A percentile compares a stretch with the other conserved stretches of the same genome.
Evolutionary conservation across 2,113 vertebrate genomes (phyloP).

Genomic region (Pontoporia blainvillei): DNA sequence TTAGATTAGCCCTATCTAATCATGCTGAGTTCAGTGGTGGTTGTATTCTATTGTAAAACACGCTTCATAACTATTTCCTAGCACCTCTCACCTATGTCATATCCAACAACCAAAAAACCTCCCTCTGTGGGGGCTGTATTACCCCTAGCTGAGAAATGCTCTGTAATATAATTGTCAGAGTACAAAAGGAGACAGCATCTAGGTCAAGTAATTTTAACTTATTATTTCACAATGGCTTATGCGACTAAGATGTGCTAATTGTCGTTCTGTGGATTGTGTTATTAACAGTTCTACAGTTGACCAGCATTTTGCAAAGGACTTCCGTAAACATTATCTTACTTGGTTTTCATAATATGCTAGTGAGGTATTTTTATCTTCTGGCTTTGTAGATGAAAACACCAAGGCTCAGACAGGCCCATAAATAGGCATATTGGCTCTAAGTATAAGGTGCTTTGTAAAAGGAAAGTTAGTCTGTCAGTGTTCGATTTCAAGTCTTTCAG

Average conservation of each 20-base stretch:
- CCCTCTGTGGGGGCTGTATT: neutral
- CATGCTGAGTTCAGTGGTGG: neutral
- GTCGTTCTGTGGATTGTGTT: neutral
- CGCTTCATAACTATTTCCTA: neutral
- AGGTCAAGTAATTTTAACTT: neutral
- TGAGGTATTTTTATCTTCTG: neutral
- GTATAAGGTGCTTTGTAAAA: neutral
- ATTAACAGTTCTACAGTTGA: neutral
- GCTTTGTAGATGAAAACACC: neutral
- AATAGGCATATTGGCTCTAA: neutral
- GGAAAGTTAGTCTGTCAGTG: neutral
- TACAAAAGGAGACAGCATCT: neutral
- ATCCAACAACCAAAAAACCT: neutral
- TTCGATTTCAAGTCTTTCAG: slow-evolving; percentile 1
- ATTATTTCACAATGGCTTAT: neutral
- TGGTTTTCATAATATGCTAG: neutral
- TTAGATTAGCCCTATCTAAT: neutral
- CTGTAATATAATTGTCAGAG: neutral
- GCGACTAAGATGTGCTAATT: neutral
- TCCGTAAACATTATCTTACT: neutral
- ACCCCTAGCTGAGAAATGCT: neutral
- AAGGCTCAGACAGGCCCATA: neutral
- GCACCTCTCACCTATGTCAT: neutral
- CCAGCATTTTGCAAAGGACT: neutral
- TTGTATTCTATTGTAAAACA: neutral